A percentile compares a stretch with the other conserved stretches of the same genome.
These are phyloP conservation scores for Danaus melanippus DNA, from an alignment of 1,140 invertebrate species.

Conservation along the genomic window DNA sequence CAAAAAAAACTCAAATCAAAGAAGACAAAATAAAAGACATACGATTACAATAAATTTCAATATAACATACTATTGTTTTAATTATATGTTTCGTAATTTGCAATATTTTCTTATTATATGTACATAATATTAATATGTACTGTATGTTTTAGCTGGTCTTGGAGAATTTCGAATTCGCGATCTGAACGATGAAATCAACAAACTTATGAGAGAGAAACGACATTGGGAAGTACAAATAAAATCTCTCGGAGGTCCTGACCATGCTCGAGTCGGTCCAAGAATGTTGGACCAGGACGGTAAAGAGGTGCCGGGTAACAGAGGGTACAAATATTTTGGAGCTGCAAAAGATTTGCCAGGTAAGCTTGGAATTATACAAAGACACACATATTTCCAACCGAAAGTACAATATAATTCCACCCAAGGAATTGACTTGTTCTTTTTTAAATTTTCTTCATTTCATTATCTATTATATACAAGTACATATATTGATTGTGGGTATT, in stretches of 20 bases:
- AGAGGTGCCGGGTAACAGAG: conserved; percentile 97
- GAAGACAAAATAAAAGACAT: conserved; percentile 13
- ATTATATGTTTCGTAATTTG: not conserved
- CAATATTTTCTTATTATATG: not conserved
- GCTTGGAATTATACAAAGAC: not conserved
- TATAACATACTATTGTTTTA: not conserved
- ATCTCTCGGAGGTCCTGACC: conserved; percentile 96
- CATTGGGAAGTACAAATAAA: conserved; percentile 99
- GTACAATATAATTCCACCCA: too few relatives aligned
- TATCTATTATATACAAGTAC: too few relatives aligned
- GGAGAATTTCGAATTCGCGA: conserved; percentile 98
- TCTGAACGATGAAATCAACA: conserved; percentile 99
- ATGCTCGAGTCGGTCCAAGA: conserved; percentile 90
- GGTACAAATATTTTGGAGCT: conserved; percentile 99
- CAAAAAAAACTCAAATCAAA: conserved; percentile 26
- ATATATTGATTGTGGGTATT: too few relatives aligned
- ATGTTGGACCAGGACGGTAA: conserved; percentile 97
- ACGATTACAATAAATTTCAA: not conserved
- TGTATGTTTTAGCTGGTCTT: conserved; percentile 83
- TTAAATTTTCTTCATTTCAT: too few relatives aligned
- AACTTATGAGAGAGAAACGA: conserved; percentile 92
- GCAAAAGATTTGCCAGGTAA: conserved; percentile 95
- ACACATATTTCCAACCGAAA: too few relatives aligned
- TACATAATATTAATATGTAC: conserved; percentile 7
- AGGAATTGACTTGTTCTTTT: too few relatives aligned